Evolutionary conservation across 2,888 invertebrate species (phyloP).

Genomic region (Cosmopolites sordidus): DNA sequence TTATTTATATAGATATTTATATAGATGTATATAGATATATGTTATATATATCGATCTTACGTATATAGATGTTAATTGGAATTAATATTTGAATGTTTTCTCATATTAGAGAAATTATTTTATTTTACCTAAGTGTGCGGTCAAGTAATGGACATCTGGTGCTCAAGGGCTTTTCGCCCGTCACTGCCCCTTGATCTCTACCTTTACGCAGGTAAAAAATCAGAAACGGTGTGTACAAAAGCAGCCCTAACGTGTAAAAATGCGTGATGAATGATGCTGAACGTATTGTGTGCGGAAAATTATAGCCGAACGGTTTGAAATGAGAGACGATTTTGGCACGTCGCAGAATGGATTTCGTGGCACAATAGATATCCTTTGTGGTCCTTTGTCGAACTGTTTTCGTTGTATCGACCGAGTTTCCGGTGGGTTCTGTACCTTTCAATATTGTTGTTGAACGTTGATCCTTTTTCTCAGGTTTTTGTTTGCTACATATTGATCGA

Average conservation of each 20-base stretch:
- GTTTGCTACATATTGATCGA: too few species aligned
- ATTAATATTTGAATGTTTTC: too few species aligned
- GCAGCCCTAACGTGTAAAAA: constrained; percentile 26
- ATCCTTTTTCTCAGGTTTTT: too few species aligned
- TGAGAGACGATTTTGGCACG: constrained; percentile 27
- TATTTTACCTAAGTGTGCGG: too few species aligned
- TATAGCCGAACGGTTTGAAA: constrained; percentile 24
- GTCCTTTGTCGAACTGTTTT: constrained; percentile 11
- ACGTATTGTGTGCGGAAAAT: constrained; percentile 24
- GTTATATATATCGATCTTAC: too few species aligned
- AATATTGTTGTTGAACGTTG: not conserved
- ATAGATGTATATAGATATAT: too few species aligned
- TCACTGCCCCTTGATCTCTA: too few species aligned
- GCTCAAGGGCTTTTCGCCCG: not conserved
- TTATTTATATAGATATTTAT: too few species aligned
- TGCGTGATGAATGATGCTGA: constrained; percentile 24
- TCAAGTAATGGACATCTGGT: not conserved
- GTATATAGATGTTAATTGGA: too few species aligned
- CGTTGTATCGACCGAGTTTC: constrained; percentile 14
- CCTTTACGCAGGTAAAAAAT: not conserved
- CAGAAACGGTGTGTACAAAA: constrained; percentile 5
- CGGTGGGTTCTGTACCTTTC: constrained; percentile 7
- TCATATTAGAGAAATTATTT: too few species aligned
- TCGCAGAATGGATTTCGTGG: constrained; percentile 23
- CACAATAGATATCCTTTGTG: constrained; percentile 14